Conservation (phyloP, 1,140 invertebrate genomes). For the Pseudachorutes palmiensis region DNA sequence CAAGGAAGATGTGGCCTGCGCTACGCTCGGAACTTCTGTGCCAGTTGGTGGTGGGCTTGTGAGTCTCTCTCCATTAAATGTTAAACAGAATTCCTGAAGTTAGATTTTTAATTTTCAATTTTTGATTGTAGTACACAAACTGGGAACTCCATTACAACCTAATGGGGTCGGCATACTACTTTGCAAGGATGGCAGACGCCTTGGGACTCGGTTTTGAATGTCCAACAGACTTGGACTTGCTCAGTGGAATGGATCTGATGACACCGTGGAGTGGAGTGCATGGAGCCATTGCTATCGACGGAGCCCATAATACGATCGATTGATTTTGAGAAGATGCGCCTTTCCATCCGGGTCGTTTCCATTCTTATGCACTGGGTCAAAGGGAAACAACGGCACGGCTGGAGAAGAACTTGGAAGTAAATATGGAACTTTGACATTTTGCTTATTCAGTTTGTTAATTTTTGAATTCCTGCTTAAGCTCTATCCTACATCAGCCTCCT, state of each 20-base stretch:
- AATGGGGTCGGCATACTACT: neutral
- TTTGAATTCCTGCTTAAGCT: too few species aligned
- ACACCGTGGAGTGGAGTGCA: neutral
- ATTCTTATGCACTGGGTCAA: neutral
- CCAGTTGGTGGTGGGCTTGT: neutral
- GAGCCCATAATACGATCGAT: neutral
- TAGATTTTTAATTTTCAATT: neutral
- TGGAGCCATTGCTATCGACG: slow-evolving; percentile 9
- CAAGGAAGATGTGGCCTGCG: neutral
- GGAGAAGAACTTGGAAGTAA: neutral
- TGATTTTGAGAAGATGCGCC: neutral
- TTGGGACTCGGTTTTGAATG: neutral
- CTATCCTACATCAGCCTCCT: slow-evolving; percentile 11
- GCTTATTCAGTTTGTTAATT: too few species aligned
- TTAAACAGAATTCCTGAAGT: neutral
- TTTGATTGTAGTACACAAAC: neutral
- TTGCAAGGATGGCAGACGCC: neutral
- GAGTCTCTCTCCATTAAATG: too few species aligned
- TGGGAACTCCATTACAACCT: slow-evolving; percentile 8
- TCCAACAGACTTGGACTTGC: neutral
- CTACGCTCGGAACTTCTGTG: neutral
- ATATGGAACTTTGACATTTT: too few species aligned
- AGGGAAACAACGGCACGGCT: neutral
- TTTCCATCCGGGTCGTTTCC: neutral
- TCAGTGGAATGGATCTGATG: neutral